Evolutionary conservation across 2,888 invertebrate genomes (phyloP).

Genomic region (Athalia cordata): DNA sequence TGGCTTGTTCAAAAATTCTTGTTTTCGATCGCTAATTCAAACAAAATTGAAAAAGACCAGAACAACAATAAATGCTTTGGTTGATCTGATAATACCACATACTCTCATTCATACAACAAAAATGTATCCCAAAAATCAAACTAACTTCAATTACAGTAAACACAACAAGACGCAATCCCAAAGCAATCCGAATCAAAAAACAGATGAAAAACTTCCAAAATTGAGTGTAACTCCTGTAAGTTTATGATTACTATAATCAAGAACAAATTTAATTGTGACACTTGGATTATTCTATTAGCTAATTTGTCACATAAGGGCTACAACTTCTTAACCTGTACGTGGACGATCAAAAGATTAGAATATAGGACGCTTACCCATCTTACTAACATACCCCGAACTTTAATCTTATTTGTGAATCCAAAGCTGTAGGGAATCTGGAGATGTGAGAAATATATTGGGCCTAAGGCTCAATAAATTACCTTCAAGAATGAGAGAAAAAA

Average conservation of each 20-base stretch:
- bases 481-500: slow-evolving; percentile 44
- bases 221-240: background rate
- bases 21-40: background rate
- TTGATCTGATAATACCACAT: background rate
- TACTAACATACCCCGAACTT: slow-evolving; percentile 59
- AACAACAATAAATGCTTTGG: background rate
- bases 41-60: background rate
- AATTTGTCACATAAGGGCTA: slow-evolving; percentile 55
- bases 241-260: background rate
- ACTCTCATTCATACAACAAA: background rate
- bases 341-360: slow-evolving; percentile 18
- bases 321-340: slow-evolving; percentile 57
- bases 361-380: slow-evolving; percentile 65
- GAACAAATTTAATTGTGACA: too few relatives aligned
- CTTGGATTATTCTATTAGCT: background rate
- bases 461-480: slow-evolving; percentile 33
- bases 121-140: slow-evolving; percentile 9
- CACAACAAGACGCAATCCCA: too few relatives aligned
- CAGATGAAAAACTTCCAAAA: background rate
- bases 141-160: background rate
- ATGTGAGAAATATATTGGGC: slow-evolving; percentile 47
- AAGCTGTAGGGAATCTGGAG: slow-evolving; percentile 60
- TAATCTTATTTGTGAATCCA: slow-evolving; percentile 54
- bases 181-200: background rate
- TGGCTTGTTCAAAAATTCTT: background rate